These are phyloP conservation scores for Crotalus tigris DNA, from an alignment of 2,113 vertebrate genomes.

Conservation along the genomic window DNA sequence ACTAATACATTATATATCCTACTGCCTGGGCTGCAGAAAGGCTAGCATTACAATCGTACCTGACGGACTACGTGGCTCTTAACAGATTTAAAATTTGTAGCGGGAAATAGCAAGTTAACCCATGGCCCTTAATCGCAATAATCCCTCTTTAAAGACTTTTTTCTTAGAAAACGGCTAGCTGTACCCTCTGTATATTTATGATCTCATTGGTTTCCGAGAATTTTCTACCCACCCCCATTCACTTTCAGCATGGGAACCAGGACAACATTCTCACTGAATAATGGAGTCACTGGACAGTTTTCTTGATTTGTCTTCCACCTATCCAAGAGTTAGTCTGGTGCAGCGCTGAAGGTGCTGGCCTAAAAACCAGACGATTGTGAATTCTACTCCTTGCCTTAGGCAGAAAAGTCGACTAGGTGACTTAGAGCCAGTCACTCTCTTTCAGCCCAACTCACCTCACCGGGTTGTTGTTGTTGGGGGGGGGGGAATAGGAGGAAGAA, in stretches of 20 bases:
- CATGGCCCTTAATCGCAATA: neutral
- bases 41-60: neutral
- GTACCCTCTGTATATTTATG: neutral
- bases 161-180: neutral
- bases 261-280: neutral
- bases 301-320: neutral
- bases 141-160: neutral
- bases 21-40: no score
- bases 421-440: neutral
- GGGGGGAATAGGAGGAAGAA: neutral
- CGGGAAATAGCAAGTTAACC: neutral
- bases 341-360: neutral
- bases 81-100: neutral
- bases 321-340: neutral
- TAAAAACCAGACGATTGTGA: neutral
- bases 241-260: neutral
- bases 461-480: neutral
- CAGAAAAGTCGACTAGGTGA: neutral
- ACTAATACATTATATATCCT: neutral
- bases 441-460: neutral
- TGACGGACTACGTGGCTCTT: neutral
- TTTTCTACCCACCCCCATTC: neutral
- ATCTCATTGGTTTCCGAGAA: neutral
- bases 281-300: no score
- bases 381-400: neutral